phyloP scores from a whole-genome alignment of 1,140 invertebrate species.

The Pachypsylla venusta region DNA sequence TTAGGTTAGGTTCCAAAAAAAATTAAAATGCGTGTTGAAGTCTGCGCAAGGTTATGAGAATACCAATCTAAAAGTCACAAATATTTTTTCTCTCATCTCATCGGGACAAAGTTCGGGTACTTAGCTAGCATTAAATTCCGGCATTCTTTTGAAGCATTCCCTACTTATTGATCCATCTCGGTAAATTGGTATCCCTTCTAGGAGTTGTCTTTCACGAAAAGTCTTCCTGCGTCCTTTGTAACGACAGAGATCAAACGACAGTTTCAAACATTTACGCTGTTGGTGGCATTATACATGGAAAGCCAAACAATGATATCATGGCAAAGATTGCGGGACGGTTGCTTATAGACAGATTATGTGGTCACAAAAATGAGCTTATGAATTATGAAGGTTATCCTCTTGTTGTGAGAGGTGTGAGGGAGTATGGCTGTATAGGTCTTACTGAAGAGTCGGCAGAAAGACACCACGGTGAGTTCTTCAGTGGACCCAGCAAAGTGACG shows the following conservation, averaged over 20 bases:
- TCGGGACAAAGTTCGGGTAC: too few species aligned
- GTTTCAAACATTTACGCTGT: conserved; percentile 45
- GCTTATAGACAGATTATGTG: conserved; percentile 30
- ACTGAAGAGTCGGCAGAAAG: conserved; percentile 47
- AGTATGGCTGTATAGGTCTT: conserved; percentile 47
- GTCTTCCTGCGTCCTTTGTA: conserved; percentile 7
- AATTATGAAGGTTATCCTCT: conserved; percentile 49
- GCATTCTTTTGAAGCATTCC: too few species aligned
- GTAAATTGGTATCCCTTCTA: too few species aligned
- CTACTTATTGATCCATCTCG: too few species aligned
- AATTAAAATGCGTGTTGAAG: too few species aligned
- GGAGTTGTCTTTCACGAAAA: background rate
- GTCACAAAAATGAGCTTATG: conserved; percentile 18
- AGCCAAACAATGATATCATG: conserved; percentile 48
- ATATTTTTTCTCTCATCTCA: too few species aligned
- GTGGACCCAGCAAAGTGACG: too few species aligned
- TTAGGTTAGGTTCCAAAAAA: too few species aligned
- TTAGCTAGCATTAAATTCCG: too few species aligned
- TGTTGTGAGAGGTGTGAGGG: conserved; percentile 53
- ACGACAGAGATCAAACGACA: conserved; percentile 31
- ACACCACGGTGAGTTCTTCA: conserved; percentile 32
- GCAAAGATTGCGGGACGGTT: conserved; percentile 46
- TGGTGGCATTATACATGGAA: conserved; percentile 45
- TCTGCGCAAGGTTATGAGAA: too few species aligned
- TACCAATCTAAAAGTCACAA: too few species aligned